phyloP scores from a whole-genome alignment of 2,113 vertebrate genomes.

The Panurus biarmicus region DNA sequence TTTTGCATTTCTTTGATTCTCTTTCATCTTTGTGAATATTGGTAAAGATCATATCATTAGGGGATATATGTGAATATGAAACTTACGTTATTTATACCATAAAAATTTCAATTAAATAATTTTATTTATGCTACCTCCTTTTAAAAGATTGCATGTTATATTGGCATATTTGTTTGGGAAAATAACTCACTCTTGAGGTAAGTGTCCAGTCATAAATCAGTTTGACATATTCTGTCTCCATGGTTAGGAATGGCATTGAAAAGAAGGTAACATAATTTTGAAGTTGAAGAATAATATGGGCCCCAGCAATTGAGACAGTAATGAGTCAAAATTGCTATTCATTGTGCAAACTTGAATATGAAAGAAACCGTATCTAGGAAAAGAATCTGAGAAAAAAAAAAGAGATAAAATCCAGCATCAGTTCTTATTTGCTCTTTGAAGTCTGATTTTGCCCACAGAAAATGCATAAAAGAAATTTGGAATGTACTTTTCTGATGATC shows the following conservation, averaged over 20 bases:
- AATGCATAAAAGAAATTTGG: background rate
- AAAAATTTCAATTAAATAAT: background rate
- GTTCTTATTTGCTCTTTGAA: constrained; percentile 1
- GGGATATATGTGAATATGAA: background rate
- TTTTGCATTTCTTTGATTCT: background rate
- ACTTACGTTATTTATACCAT: background rate
- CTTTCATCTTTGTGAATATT: background rate
- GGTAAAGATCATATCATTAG: background rate
- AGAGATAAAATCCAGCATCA: background rate
- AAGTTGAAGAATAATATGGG: constrained; percentile 18
- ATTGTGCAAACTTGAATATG: constrained; percentile 17
- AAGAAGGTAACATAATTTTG: constrained; percentile 21
- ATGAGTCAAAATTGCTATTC: constrained; percentile 33
- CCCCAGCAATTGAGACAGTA: background rate
- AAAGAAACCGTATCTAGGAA: background rate
- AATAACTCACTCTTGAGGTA: background rate
- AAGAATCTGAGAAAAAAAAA: background rate
- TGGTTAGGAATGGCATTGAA: constrained; percentile 5
- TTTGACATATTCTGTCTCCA: constrained; percentile 9
- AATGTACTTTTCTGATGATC: background rate
- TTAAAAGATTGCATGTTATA: background rate
- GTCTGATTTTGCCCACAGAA: background rate
- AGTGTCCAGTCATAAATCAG: constrained; percentile 18
- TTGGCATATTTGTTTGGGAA: background rate
- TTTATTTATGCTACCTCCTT: background rate